A percentile compares a stretch with the other conserved stretches of the same genome.
phyloP scores from a whole-genome alignment of 1,140 invertebrate species.

The Drosophila leontia region DNA sequence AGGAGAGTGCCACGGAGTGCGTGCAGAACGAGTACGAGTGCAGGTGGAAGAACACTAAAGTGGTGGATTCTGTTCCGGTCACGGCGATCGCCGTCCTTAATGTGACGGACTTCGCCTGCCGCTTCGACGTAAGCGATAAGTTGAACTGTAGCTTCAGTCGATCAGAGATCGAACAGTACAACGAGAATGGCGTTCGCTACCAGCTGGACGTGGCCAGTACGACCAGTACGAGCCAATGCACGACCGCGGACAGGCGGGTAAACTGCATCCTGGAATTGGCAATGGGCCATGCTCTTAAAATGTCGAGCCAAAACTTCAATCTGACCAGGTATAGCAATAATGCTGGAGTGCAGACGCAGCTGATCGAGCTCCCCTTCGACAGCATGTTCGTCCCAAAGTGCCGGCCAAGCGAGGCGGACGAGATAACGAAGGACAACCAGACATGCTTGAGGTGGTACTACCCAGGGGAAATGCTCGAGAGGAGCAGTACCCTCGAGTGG shows the following conservation, averaged over 20 bases:
- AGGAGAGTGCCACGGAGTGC: background rate
- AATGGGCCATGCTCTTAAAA: background rate
- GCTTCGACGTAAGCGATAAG: no score
- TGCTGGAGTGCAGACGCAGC: background rate
- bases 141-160: conserved; percentile 5
- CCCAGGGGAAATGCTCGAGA: accelerated
- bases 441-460: background rate
- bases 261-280: background rate
- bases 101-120: background rate
- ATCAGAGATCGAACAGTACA: background rate
- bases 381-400: background rate
- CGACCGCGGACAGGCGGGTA: background rate
- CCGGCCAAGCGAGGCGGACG: background rate
- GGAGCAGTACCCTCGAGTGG: background rate
- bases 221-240: background rate
- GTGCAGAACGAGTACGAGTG: background rate
- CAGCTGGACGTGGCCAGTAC: background rate
- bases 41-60: background rate
- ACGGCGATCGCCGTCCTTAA: background rate
- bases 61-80: accelerated
- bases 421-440: background rate
- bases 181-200: background rate
- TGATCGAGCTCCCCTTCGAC: background rate
- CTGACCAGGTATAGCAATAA: background rate
- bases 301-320: background rate